Conservation (phyloP, 2,797 vertebrate genomes). For the Ptychobarbus kaznakovi region DNA sequence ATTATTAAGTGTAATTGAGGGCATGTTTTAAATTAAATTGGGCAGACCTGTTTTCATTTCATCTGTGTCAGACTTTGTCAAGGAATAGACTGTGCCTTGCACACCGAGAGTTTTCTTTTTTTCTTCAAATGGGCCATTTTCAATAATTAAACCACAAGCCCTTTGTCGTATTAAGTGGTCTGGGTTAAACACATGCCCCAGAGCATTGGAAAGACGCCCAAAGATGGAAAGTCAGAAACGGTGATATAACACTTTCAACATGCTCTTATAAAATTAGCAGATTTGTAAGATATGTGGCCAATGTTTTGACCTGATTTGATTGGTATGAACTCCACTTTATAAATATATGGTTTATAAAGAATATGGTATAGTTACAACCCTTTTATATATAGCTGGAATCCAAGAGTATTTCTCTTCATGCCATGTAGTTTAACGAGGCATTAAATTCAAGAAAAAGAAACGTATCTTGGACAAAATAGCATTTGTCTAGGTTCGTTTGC, state of each 20-base stretch:
- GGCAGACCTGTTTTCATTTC: slow-evolving; percentile 54
- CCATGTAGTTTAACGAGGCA: slow-evolving; percentile 58
- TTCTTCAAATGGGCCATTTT: slow-evolving; percentile 58
- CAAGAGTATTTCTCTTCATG: slow-evolving; percentile 50
- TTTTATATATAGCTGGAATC: slow-evolving; percentile 14
- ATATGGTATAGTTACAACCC: slow-evolving; percentile 22
- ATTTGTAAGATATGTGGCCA: slow-evolving; percentile 22
- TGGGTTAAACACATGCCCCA: slow-evolving; percentile 52
- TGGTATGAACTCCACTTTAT: slow-evolving; percentile 30
- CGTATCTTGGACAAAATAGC: slow-evolving; percentile 49
- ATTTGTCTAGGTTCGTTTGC: slow-evolving; percentile 65
- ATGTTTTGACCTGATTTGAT: slow-evolving; percentile 18
- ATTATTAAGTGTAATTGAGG: slow-evolving; percentile 46
- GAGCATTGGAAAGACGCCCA: slow-evolving; percentile 21
- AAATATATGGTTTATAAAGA: slow-evolving; percentile 50
- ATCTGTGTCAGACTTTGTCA: slow-evolving; percentile 51
- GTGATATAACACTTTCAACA: slow-evolving; percentile 31
- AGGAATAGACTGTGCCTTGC: slow-evolving; percentile 35
- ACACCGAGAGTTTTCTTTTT: slow-evolving; percentile 56
- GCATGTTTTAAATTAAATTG: slow-evolving; percentile 46
- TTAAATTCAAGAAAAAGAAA: slow-evolving; percentile 60
- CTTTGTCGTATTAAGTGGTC: slow-evolving; percentile 50
- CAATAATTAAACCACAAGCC: slow-evolving; percentile 58
- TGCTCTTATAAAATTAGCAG: slow-evolving; percentile 26
- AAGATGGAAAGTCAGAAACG: slow-evolving; percentile 41